These are phyloP conservation scores for Neodon shergylaensis DNA, from an alignment of 2,113 vertebrate species.

Conservation along the genomic window DNA sequence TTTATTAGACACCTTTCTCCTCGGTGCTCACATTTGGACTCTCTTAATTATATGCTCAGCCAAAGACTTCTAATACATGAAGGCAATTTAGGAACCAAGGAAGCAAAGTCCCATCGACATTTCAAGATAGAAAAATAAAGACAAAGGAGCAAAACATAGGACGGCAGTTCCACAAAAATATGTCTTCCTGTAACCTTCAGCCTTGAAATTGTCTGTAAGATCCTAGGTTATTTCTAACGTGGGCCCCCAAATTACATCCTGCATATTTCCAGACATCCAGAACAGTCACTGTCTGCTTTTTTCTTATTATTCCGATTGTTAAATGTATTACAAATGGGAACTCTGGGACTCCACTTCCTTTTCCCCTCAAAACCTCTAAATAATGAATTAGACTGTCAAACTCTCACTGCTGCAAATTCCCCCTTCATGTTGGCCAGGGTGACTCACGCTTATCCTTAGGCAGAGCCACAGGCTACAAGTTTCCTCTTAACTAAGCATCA, in stretches of 20 bases:
- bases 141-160: slow-evolving; percentile 54
- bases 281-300: background rate
- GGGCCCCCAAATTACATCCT: slow-evolving; percentile 48
- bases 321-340: slow-evolving; percentile 74
- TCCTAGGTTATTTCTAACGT: slow-evolving; percentile 70
- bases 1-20: slow-evolving; percentile 79
- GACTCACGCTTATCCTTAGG: slow-evolving; percentile 72
- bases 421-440: slow-evolving; percentile 31
- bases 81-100: slow-evolving; percentile 70
- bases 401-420: slow-evolving; percentile 65
- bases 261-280: slow-evolving; percentile 58
- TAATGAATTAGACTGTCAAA: slow-evolving; percentile 75
- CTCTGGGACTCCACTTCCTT: slow-evolving; percentile 43
- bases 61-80: slow-evolving; percentile 55
- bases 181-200: slow-evolving; percentile 50
- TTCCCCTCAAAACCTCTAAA: slow-evolving; percentile 72
- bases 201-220: slow-evolving; percentile 58
- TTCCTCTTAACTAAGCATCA: slow-evolving; percentile 75
- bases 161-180: slow-evolving; percentile 53
- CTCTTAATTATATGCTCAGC: slow-evolving; percentile 43
- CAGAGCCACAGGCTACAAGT: slow-evolving; percentile 76
- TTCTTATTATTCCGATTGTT: slow-evolving; percentile 67
- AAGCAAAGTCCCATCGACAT: slow-evolving; percentile 52
- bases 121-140: slow-evolving; percentile 58
- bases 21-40: slow-evolving; percentile 69